Base-by-base conservation (phyloP, 2,113 vertebrate species). In the Podarcis raffonei region DNA sequence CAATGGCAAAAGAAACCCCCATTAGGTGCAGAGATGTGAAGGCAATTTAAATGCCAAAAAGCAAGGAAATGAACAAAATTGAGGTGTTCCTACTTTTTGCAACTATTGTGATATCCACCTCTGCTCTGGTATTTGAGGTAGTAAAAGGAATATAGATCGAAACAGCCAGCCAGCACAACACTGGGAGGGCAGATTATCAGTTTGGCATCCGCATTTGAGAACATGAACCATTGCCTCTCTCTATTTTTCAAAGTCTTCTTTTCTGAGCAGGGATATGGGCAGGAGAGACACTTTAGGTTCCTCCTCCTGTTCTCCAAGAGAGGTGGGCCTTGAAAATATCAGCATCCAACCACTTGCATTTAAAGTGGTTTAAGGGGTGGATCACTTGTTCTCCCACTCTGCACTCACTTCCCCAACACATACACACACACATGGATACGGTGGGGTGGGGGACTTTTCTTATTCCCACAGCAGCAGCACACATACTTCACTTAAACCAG, bases 11-110 rank as follows among this genome's bases (percentile, higher is more conserved):
- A 76, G 30, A 83, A 83, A 65, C n/a, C 37, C 32, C 74, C 48
- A 42, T 69, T 87, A 69, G 72, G 6, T 25, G 42, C 42, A 30
- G 39, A 77, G 2, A 83, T 53, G 59, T 25, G n/a, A 88, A 88
- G 81, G n/a, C 62, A 83, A 83, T 88, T 88, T 69, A 83, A 88
- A 69, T 84, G 42, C 42, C 32, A 25, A 22, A 82, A 84, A 84
- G 42, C 42, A 89, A 68, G 32, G 65, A 83, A 89, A 32, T 78
- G n/a, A n/a, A 89, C 18, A 78, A 35, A 30, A 22, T 22, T 57
- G 65, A 78, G 16, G 42, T 37, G 57, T 68, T 48, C 6, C 62
- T 20, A 30, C 4, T 57, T 22, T 25, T 30, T 74, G 48, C 74
- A 37, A 32, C 83, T 85, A 75, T 59, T n/a, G 37, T 37, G n/a